These are phyloP conservation scores for Hyposoter didymator DNA, from an alignment of 2,888 invertebrate species.

Conservation along the genomic window DNA sequence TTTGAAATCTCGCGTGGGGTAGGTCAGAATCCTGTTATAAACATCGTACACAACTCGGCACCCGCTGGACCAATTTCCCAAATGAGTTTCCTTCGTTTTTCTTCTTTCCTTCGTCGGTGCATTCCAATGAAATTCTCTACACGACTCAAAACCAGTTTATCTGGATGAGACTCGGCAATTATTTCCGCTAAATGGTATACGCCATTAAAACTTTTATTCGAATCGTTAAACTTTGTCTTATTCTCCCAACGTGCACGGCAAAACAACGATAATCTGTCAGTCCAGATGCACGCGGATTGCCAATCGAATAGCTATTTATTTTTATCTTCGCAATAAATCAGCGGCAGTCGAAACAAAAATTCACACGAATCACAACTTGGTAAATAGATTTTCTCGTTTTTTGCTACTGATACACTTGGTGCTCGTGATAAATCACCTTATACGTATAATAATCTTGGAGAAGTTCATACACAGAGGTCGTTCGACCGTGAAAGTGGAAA, in stretches of 20 bases:
- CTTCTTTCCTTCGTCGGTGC: not conserved
- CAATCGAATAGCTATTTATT: not conserved
- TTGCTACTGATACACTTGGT: not conserved
- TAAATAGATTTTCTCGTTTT: not conserved
- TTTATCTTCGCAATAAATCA: not conserved
- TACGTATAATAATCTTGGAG: constrained; percentile 27
- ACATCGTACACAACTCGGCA: not conserved
- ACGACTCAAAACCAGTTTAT: not conserved
- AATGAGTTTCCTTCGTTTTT: not conserved
- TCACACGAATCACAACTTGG: not conserved
- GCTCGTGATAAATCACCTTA: constrained; percentile 15
- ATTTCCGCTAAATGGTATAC: not conserved
- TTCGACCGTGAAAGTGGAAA: constrained; percentile 56
- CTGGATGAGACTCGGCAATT: not conserved
- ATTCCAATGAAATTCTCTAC: not conserved
- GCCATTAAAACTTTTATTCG: not conserved
- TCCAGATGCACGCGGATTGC: not conserved
- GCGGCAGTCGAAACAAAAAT: not conserved
- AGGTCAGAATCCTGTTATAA: constrained; percentile 50
- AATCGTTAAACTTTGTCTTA: not conserved
- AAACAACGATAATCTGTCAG: not conserved
- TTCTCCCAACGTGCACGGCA: not conserved
- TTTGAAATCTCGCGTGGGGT: constrained; percentile 32
- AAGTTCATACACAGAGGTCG: constrained; percentile 31
- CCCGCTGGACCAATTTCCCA: not conserved